Evolutionary conservation across 92 coral and sea anemone genomes (phyloP).

Genomic region (Palythoa caribaeorum): DNA sequence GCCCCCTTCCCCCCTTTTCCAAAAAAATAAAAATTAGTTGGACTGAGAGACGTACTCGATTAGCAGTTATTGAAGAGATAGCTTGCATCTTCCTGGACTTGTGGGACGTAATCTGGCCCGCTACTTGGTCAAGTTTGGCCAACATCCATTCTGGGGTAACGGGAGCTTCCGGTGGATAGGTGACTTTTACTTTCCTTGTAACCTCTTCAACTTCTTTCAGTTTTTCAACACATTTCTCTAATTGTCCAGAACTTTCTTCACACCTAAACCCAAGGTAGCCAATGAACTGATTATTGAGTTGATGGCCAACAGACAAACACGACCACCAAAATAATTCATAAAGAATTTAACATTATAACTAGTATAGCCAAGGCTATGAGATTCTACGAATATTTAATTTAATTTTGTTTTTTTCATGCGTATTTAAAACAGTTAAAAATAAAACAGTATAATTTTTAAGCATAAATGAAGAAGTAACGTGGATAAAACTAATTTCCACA

Average conservation of each 20-base stretch:
- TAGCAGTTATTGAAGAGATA: slow-evolving; percentile 66
- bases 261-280: slow-evolving; percentile 59
- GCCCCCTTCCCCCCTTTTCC: too few relatives aligned
- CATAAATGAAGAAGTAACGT: too few relatives aligned
- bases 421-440: too few relatives aligned
- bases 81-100: slow-evolving; percentile 86
- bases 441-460: too few relatives aligned
- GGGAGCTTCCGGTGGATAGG: slow-evolving; percentile 90
- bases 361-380: too few relatives aligned
- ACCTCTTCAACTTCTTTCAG: slow-evolving; percentile 80
- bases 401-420: too few relatives aligned
- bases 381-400: too few relatives aligned
- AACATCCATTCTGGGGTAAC: slow-evolving; percentile 98
- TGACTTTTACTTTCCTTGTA: slow-evolving; percentile 79
- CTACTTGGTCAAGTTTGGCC: slow-evolving; percentile 77
- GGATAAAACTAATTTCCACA: too few relatives aligned
- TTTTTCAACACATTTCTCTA: slow-evolving; percentile 84
- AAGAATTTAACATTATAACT: too few relatives aligned
- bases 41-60: slow-evolving; percentile 68
- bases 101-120: slow-evolving; percentile 82
- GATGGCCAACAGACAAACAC: too few relatives aligned
- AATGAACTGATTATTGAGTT: too few relatives aligned
- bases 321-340: too few relatives aligned
- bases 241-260: slow-evolving; percentile 82
- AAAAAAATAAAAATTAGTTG: neutral